Base-by-base conservation (phyloP, 2,888 invertebrate species). In the Drosophila limbata region DNA sequence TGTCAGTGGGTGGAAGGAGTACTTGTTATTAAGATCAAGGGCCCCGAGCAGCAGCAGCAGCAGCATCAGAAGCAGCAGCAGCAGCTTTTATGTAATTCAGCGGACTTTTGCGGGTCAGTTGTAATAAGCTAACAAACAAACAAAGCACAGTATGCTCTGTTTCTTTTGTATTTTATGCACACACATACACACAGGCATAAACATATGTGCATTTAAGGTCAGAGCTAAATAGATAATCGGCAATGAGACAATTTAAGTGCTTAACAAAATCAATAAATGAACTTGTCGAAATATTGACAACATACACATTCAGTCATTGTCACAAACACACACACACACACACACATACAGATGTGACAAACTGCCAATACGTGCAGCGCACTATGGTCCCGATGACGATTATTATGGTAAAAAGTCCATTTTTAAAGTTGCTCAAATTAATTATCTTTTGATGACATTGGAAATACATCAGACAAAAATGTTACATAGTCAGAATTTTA, bases 211-310 rank as follows among this genome's bases (percentile, higher is more conserved):
- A 57, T 37, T 47, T 17, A 57, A 57, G 57, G 57, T 57, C 57
- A 37, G 37, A 37, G 57, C 50, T 50, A 51, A 70, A 50, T 56
- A 61, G 69, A 76, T 83, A 86, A 78, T 78, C 81, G 78, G 63
- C 76, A 83, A 72, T 83, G 81, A 83, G 72, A 67, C 84, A 73
- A 61, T 86, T 82, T 79, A 69, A 69, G 60, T 66, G 62, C 60
- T 69, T 61, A 72, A n/a, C 40, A 66, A 77, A 77, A 77, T 77
- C 78, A 73, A 77, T 77, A 77, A 59, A 45, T 55, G 55, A 17
- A 63, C 48, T 70, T 48, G 47, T 45, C 45, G 33, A 44, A 55
- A 37, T 45, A 47, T 3, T 45, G 45, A 3, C 44, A 19, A 11
- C 21, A 55, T 21, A 59, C 15, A 37, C 50, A 51, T 3, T 17